Base-by-base conservation (phyloP, 2,797 vertebrate genomes). In the Notolabrus celidotus region DNA sequence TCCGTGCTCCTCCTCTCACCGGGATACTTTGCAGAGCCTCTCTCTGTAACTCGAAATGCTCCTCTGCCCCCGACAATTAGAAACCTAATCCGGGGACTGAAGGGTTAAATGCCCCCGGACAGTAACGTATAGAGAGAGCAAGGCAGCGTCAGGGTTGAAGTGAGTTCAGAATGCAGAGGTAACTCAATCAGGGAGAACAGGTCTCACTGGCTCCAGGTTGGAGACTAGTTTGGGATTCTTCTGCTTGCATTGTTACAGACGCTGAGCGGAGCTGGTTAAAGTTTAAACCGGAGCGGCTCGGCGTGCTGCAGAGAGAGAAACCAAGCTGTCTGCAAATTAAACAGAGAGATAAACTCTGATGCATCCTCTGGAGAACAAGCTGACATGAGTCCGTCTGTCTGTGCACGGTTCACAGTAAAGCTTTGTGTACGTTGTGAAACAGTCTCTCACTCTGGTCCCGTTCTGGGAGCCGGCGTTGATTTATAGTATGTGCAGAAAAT, bases 171-270 rank as follows among this genome's bases (percentile, higher is more conserved):
- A 74, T 46, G 75, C 71, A 79, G 75, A 74, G 64, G 83, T 86
- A 88, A 90, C 76, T 88, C 55, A 77, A 81, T 87, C 84, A 86
- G 72, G 83, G 80, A 85, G 79, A 88, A 88, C 87, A 50, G 83
- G 84, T 88, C 85, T 68, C 80, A 67, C 79, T 75, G 73, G 69
- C 77, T 85, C 62, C 46, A 36, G n/a, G 73, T 55, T n/a, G n/a
- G 58, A 78, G 56, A 57, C 51, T 16, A 55, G 25, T n/a, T 36
- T 74, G 57, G 43, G 60, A 74, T 77, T 74, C 25, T 27, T 25
- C 27, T 27, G 25, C 27, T 27, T 27, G 25, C 27, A 27, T 27
- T 27, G 25, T 27, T 25, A 27, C 25, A 27, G 27, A 27, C 25
- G 27, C 33, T 33, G 33, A 36, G n/a, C n/a, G 29, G 12, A 20